Conservation (phyloP, 2,113 vertebrate species). For the Galbula dea region DNA sequence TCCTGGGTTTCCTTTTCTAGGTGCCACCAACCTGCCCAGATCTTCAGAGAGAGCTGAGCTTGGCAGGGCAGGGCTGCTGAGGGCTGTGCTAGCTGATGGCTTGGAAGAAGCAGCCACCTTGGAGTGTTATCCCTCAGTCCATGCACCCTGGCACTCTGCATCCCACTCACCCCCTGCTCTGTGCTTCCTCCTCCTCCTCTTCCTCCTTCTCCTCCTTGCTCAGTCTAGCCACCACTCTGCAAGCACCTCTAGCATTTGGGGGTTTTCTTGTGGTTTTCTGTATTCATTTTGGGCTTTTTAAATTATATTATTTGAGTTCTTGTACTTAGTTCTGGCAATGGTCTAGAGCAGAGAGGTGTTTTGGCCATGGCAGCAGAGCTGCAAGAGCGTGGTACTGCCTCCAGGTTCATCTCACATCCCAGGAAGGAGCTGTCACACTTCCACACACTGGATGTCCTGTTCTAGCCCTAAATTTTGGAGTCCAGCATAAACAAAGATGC, state of each 20-base stretch:
- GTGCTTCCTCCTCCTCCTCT: neutral
- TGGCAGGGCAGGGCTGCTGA: neutral
- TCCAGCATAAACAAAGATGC: accelerated
- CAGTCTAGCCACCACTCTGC: neutral
- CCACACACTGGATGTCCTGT: accelerated
- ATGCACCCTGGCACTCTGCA: neutral
- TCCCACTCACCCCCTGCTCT: neutral
- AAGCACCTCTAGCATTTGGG: accelerated
- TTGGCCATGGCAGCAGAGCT: neutral
- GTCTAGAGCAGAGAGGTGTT: accelerated
- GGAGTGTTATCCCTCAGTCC: accelerated
- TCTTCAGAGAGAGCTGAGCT: neutral
- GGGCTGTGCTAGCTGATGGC: neutral
- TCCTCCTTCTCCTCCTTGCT: neutral
- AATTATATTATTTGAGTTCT: neutral
- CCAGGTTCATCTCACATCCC: accelerated
- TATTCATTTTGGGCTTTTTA: too few species aligned
- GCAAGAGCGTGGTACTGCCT: neutral
- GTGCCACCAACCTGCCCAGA: neutral
- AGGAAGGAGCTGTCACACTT: accelerated
- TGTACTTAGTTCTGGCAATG: neutral
- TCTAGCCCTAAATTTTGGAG: neutral
- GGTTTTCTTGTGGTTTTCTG: accelerated
- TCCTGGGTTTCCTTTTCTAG: neutral
- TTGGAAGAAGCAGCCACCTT: accelerated